A percentile compares a stretch with the other conserved stretches of the same genome.
phyloP scores from a whole-genome alignment of 1,140 invertebrate species.

The Andricus grossulariae region DNA sequence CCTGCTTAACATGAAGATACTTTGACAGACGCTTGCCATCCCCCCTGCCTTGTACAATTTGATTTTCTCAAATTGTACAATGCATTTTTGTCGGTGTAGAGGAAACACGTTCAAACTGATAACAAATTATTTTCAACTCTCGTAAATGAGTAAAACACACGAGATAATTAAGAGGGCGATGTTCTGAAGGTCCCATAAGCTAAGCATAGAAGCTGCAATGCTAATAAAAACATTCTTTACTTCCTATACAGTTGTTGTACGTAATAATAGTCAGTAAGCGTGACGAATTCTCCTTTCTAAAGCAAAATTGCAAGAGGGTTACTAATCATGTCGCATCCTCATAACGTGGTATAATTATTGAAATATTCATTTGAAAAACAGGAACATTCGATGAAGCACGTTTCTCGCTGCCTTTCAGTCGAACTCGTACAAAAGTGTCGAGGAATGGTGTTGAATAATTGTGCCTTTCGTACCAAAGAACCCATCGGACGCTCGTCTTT shows the following conservation, averaged over 20 bases:
- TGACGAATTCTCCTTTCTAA: constrained; percentile 47
- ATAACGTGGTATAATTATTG: constrained; percentile 5
- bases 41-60: no score
- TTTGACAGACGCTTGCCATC: no score
- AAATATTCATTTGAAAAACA: constrained; percentile 4
- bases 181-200: no score
- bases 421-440: constrained; percentile 14
- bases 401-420: constrained; percentile 23
- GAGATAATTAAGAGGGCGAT: no score
- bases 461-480: constrained; percentile 6
- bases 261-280: constrained; percentile 54
- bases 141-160: no score
- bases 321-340: constrained; percentile 17
- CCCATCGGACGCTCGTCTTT: not conserved
- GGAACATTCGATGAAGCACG: not conserved
- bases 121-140: no score
- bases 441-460: constrained; percentile 11
- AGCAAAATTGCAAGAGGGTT: not conserved
- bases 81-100: no score
- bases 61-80: no score
- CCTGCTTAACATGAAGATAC: no score
- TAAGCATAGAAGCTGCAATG: not conserved
- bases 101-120: no score
- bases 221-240: not conserved
- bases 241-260: constrained; percentile 28